Base-by-base conservation (phyloP, 2,797 vertebrate species). In the Protonibea diacanthus region DNA sequence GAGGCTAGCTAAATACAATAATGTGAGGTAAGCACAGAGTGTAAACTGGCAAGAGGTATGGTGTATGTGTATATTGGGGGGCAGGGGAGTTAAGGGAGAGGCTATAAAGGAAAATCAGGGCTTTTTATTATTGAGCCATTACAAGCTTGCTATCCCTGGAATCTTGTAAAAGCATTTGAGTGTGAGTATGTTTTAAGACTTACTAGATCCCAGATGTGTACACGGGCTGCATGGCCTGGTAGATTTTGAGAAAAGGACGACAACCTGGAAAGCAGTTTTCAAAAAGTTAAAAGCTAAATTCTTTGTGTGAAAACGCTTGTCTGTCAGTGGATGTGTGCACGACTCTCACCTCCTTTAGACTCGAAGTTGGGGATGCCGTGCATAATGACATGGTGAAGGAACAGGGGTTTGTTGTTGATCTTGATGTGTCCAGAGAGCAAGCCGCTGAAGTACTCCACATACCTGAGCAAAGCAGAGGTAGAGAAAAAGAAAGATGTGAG, bases 181-280 rank as follows among this genome's bases (percentile, higher is more conserved):
- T 53, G 62, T 48, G 78, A 83, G 82, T 56, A 18, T 64, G 63
- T 62, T 81, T 75, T 74, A 67, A 52, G 79, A 93, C 96, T 97
- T 96, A 99, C 98, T 99, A 99, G 95, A 99, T 99, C 80, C 98
- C 98, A 66, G 98, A 99, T n/a, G 98, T 99, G 94, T 99, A 99
- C 86, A 99, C 97, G 1, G 97, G 98, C 88, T 99, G 98, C 98
- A 99, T 99, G 82, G 97, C 97, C 93, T 99, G 98, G 95, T 99
- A 99, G 93, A 99, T 99, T 90, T 98, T 99, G 79, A 99, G 97
- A 87, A 99, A 99, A 11, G 98, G 98, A 64, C 97, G 97, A 85
- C 98, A 99, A 88, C 98, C 98, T 99, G 90, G 63, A 89, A 81
- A 18, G 80, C 9, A 64, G 69, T n/a, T 57, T 73, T 61, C 2